phyloP scores from a whole-genome alignment of 2,797 vertebrate genomes.

The Tympanoctomys barrerae region DNA sequence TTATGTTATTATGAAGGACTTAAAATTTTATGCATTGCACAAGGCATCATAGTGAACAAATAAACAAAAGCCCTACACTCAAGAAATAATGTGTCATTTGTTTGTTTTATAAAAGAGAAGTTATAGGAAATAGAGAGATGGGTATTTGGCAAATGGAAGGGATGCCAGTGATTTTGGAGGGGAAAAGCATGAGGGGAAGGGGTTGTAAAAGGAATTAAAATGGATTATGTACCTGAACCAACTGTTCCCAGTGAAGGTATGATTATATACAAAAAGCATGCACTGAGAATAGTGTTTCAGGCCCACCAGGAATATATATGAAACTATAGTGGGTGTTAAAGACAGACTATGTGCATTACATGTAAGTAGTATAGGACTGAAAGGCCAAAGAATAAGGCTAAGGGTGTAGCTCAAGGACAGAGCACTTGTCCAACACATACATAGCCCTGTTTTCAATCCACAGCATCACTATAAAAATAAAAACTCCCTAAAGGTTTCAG shows the following conservation, averaged over 20 bases:
- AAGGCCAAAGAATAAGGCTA: background rate
- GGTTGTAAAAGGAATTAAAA: background rate
- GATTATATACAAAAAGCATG: background rate
- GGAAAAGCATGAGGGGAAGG: background rate
- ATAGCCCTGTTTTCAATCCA: background rate
- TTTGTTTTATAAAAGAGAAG: background rate
- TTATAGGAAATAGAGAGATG: background rate
- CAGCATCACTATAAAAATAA: background rate
- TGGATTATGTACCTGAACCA: background rate
- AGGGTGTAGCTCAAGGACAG: background rate
- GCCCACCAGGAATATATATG: background rate
- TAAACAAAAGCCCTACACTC: background rate
- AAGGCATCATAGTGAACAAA: background rate
- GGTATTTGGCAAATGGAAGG: background rate
- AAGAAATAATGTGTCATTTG: background rate
- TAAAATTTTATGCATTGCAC: background rate
- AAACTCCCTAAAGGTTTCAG: background rate
- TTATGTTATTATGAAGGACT: background rate
- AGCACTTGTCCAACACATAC: background rate
- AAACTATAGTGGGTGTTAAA: background rate
- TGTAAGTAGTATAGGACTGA: background rate
- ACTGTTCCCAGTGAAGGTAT: background rate
- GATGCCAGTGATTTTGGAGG: background rate
- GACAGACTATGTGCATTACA: background rate
- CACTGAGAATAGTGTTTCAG: background rate